These are phyloP conservation scores for Drosophila busckii DNA, from an alignment of 1,140 invertebrate species.

Conservation along the genomic window DNA sequence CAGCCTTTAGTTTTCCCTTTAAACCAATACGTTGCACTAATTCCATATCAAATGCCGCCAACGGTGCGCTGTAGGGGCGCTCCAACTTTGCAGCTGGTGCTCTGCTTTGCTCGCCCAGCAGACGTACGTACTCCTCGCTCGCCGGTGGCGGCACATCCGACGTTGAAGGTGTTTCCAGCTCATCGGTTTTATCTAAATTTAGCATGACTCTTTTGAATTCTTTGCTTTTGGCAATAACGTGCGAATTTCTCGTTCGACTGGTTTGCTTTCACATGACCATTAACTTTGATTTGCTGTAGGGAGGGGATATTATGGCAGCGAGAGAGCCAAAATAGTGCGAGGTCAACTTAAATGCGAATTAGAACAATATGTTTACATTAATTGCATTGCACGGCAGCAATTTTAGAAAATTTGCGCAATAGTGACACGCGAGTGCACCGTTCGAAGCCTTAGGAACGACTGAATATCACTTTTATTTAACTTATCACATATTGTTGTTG, in stretches of 20 bases:
- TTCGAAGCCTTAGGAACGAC: too few species aligned
- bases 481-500: too few species aligned
- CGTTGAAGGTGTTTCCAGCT: conserved; percentile 17
- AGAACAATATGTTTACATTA: too few species aligned
- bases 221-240: conserved; percentile 27
- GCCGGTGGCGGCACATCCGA: not conserved
- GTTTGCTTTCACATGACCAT: conserved; percentile 39
- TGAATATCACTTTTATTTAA: too few species aligned
- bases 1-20: conserved; percentile 20
- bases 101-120: conserved; percentile 14
- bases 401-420: not conserved
- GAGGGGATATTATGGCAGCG: conserved; percentile 4
- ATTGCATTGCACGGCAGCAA: not conserved
- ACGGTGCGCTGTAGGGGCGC: conserved; percentile 45
- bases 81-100: conserved; percentile 13
- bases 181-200: conserved; percentile 56
- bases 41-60: conserved; percentile 59
- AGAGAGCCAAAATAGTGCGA: conserved; percentile 17
- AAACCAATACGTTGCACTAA: conserved; percentile 38
- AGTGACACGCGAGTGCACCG: too few species aligned
- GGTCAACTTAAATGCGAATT: conserved; percentile 12
- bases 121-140: conserved; percentile 24
- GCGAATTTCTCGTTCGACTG: conserved; percentile 13
- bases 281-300: conserved; percentile 8
- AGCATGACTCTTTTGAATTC: conserved; percentile 40